Conservation (phyloP, 1,140 invertebrate species). For the Melitaea cinxia region DNA sequence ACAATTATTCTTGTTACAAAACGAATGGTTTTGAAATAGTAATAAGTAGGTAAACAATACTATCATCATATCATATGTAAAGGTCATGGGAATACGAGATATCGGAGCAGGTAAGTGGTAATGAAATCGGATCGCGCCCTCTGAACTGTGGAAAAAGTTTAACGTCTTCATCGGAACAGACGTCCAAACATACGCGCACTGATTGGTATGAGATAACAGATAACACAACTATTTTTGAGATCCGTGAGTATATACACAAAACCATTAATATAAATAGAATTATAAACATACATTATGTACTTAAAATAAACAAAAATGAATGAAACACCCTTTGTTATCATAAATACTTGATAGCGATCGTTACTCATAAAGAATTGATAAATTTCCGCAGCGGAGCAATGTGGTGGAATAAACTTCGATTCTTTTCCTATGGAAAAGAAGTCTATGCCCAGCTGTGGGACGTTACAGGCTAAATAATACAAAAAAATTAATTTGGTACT, state of each 20-base stretch:
- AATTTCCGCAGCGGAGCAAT: too few species aligned
- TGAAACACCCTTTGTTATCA: too few species aligned
- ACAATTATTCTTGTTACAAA: too few species aligned
- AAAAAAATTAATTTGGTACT: too few species aligned
- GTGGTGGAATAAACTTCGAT: too few species aligned
- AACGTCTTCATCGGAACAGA: conserved; percentile 21
- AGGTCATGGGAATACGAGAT: neutral
- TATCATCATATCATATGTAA: neutral
- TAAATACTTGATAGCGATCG: too few species aligned
- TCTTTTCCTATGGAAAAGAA: too few species aligned
- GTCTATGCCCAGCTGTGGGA: too few species aligned
- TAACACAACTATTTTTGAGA: neutral
- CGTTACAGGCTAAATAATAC: too few species aligned
- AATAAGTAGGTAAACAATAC: neutral
- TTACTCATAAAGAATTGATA: too few species aligned
- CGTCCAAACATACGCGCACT: conserved; percentile 5
- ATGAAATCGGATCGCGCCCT: conserved; percentile 21
- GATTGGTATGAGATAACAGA: conserved; percentile 9
- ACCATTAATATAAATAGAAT: neutral
- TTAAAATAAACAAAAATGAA: too few species aligned
- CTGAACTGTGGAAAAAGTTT: conserved; percentile 16
- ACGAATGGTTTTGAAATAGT: neutral
- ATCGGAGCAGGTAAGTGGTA: conserved; percentile 7
- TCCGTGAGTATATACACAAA: neutral
- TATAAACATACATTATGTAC: too few species aligned